Base-by-base conservation (phyloP, 2,113 vertebrate species). In the Lanius ludovicianus region DNA sequence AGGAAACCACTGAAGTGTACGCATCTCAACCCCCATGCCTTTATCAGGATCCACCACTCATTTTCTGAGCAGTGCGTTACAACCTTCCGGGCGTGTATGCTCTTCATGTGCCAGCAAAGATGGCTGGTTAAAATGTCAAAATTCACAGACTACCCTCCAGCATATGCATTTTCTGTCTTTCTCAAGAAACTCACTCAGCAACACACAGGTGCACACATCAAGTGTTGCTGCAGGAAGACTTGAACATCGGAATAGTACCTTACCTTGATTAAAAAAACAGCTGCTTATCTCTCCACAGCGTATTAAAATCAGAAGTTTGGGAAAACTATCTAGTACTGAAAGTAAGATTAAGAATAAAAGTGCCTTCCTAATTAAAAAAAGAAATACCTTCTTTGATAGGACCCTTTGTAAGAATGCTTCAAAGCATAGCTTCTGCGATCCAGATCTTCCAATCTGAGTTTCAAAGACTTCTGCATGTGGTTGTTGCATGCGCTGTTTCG, bases 321-420 rank as follows among this genome's bases (percentile, higher is more conserved):
- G 83, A 88, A 96, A 94, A 95, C 33, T 53, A 68, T 71, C 84
- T 84, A 90, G 83, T 44, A 92, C 68, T 81, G 83, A 88, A 90
- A 92, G 49, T 84, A 92, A 86, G 90, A 96, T 1, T 60, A 46
- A 74, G 83, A 94, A 95, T 75, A 68, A 84, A 95, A 95, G 84
- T 84, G 79, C 41, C 56, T 88, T 60, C 92, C 87, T 95, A 97
- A 95, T 93, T 92, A 92, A 92, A 96, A 90, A 85, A 95, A 92
- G 76, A 94, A 96, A 75, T 95, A 96, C 93, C 88, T 93, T 96
- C 88, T 96, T 95, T 96, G 92, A 96, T 90, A 94, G 90, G 92
- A 89, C 75, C 53, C 92, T 97, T 96, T 95, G 64, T 89, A 93
- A 95, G 85, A 79, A 71, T 53, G 95, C 92, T 94, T 96, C 96